A percentile compares a stretch with the other conserved stretches of the same genome.
phyloP scores from a whole-genome alignment of 2,113 vertebrate genomes.

The Periophthalmus modestus region DNA sequence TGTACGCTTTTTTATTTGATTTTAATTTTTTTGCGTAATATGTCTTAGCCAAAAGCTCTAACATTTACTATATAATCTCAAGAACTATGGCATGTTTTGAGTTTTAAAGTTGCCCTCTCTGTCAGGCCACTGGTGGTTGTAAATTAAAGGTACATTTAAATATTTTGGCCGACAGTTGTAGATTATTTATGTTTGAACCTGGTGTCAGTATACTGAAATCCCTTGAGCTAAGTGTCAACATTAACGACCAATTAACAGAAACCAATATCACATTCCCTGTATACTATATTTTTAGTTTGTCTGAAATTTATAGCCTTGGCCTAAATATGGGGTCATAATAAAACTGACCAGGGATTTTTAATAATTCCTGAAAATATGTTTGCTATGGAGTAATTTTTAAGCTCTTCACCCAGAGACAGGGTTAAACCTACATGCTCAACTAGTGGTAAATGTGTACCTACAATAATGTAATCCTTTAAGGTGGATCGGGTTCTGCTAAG shows the following conservation, averaged over 20 bases:
- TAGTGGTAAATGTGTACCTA: not conserved
- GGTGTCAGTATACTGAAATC: too few species aligned
- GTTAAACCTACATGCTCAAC: not conserved
- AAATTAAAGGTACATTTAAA: too few species aligned
- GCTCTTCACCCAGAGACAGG: not conserved
- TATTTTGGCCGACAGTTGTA: too few species aligned
- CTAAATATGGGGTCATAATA: not conserved
- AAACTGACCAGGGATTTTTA: not conserved
- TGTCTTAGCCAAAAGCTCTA: conserved; percentile 42
- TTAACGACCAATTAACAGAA: too few species aligned
- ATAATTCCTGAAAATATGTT: not conserved
- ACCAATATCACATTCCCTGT: too few species aligned
- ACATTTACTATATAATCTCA: conserved; percentile 43
- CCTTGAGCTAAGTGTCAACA: too few species aligned
- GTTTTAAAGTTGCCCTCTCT: not conserved
- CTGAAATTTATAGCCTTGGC: too few species aligned
- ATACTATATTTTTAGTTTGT: too few species aligned
- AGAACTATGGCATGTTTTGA: conserved; percentile 21
- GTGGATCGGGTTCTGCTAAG: not conserved
- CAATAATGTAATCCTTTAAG: not conserved
- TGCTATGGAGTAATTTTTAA: not conserved
- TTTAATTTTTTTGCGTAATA: not conserved
- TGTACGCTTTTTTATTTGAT: too few species aligned
- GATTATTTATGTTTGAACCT: too few species aligned
- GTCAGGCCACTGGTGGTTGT: not conserved